Percentiles rank a stretch among this genome's conserved stretches.
Evolutionary conservation across 2,113 vertebrate genomes (phyloP).

Genomic region (Amazona guildingii): DNA sequence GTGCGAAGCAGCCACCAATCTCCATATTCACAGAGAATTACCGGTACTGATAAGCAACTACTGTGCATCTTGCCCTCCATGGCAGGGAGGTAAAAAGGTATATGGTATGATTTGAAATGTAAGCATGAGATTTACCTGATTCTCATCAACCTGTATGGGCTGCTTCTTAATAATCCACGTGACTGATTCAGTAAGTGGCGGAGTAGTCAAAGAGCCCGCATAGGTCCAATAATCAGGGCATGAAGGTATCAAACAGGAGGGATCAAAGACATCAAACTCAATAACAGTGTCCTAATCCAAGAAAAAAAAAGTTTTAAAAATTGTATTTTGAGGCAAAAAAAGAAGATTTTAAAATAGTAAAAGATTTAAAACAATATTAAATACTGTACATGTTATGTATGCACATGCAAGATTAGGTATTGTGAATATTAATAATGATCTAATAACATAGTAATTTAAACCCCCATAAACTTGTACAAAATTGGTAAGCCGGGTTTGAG

Average conservation of each 20-base stretch:
- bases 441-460: neutral
- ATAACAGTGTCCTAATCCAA: conserved; percentile 81
- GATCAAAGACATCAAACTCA: conserved; percentile 88
- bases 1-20: neutral
- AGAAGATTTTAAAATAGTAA: neutral
- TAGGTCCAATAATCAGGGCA: conserved; percentile 95
- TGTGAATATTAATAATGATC: neutral
- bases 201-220: conserved; percentile 91
- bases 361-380: neutral
- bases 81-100: neutral
- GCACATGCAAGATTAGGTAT: neutral
- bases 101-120: neutral
- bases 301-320: neutral
- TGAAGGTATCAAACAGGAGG: conserved; percentile 84
- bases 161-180: conserved; percentile 96
- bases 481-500: neutral
- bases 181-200: conserved; percentile 90
- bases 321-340: neutral
- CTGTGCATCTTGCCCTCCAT: neutral
- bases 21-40: neutral
- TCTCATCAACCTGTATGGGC: conserved; percentile 89
- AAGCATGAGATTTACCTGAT: conserved; percentile 81
- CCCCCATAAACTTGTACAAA: neutral
- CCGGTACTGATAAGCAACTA: neutral
- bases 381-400: accelerated